Conservation (phyloP, 2,113 vertebrate species). For the Telmatochromis sp. region DNA sequence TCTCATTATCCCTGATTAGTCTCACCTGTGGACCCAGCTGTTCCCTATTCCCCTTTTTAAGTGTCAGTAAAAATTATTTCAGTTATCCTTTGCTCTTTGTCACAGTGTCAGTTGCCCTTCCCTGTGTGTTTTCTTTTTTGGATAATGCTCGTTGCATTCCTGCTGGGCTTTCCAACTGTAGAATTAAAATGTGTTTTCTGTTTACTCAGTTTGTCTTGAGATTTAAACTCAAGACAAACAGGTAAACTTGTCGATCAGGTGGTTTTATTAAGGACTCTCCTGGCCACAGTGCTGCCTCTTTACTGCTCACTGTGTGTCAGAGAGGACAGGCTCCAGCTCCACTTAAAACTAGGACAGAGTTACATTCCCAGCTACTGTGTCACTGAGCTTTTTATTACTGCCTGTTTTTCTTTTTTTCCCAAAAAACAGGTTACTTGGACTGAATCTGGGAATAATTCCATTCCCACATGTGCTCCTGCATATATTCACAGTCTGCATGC, state of each 20-base stretch:
- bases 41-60: background rate
- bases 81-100: background rate
- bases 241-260: background rate
- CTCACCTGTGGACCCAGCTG: background rate
- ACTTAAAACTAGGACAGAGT: background rate
- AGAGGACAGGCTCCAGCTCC: background rate
- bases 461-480: background rate
- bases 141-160: background rate
- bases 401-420: background rate
- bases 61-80: background rate
- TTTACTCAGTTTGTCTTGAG: background rate
- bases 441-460: background rate
- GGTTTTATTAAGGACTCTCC: background rate
- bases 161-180: background rate
- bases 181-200: background rate
- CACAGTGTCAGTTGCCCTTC: background rate
- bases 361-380: background rate
- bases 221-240: background rate
- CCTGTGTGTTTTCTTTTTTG: background rate
- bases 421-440: background rate
- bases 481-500: background rate
- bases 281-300: background rate
- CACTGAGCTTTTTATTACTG: background rate
- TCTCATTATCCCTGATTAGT: background rate
- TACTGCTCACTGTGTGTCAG: background rate